Base-by-base conservation (phyloP, 2,888 invertebrate genomes). In the Chironomus riparius region DNA sequence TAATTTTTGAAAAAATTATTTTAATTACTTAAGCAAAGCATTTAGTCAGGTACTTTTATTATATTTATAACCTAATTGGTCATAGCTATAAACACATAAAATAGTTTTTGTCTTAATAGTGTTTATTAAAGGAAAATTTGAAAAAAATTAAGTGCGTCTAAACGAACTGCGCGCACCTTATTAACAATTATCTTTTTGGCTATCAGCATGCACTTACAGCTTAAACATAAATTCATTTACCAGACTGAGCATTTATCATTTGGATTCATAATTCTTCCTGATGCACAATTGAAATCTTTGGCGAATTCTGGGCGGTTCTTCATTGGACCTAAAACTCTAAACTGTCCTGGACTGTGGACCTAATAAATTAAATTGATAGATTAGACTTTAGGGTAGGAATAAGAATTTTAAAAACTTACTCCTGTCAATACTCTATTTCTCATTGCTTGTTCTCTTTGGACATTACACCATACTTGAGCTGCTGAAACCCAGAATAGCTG, bases 241-340 rank as follows among this genome's bases (percentile, higher is more conserved):
- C 95, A 95, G 79, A 95, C 93, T 85, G 90, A 92, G 85, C 97
- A 97, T 83, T 97, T 97, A 68, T 91, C 87, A 50, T 85, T 85
- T 3, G 97, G 97, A 85, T 98, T 97, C 97, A 78, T 77, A 21
- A 56, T 38, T 18, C 76, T 77, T 70, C 78, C 78, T 6, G 28
- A 2, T 2, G 78, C 77, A 70, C 79, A 79, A 21, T 77, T 69
- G 12, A 78, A 79, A 6, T 72, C 78, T 1, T 77, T 70, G 0
- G 78, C 70, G 50, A 79, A 79, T 7, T 78, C 77, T 6, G 78
- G 77, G 13, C 77, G 78, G 38, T 79, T 79, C 4, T 76, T 72
- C 15, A 79, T 56, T 5, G 78, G 77, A 13, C 78, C 79, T 65
- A 78, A 78, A 2, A 79, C 78, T 68, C 79, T 77, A 73, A 78